Base-by-base conservation (phyloP, 2,113 vertebrate species). In the Cyanoliseus patagonus region DNA sequence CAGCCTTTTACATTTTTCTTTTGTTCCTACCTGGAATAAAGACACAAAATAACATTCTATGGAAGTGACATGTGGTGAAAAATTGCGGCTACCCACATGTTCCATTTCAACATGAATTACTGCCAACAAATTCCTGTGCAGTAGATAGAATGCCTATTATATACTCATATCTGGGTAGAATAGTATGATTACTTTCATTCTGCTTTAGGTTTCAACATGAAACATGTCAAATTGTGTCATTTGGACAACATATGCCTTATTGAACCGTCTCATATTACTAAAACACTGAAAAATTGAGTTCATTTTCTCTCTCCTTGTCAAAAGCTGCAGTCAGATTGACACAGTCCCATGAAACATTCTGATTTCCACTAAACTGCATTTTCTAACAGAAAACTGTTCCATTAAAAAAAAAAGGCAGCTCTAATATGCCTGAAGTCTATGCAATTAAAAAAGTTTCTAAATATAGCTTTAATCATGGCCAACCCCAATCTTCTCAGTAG, bases 371-470 rank as follows among this genome's bases (percentile, higher is more conserved):
- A 91, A 96, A 83, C 55, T 64, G 59, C 80, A 69, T 95, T 92
- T 92, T 86, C 86, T 75, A 91, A 89, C 47, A 73, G 66, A 92
- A 94, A 94, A 93, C 69, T 78, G n/a, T 89, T 95, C 67, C 70
- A 92, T 73, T 37, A 49, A 85, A 95, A 86, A 85, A 94, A 57
- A n/a, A 85, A 90, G 55, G 22, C 81, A 92, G 41, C 66, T 92
- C 74, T 94, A 96, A 97, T 96, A 70, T 94, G 96, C 95, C 95
- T 94, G 92, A 97, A 96, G 96, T 94, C 80, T 83, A 95, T 96
- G 96, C 96, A 97, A 96, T 96, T 96, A 95, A 96, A 96, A 97
- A 97, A 94, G 88, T 97, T 97, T 97, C 94, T 96, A 96, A 96
- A 94, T 96, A 97, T 95, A 95, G 95, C 91, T 96, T 97, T 97